Evolutionary conservation across 1,140 invertebrate species (phyloP), one percentile per base, ranked within the genome.

Genomic region (Brachystomella parvula): DNA sequence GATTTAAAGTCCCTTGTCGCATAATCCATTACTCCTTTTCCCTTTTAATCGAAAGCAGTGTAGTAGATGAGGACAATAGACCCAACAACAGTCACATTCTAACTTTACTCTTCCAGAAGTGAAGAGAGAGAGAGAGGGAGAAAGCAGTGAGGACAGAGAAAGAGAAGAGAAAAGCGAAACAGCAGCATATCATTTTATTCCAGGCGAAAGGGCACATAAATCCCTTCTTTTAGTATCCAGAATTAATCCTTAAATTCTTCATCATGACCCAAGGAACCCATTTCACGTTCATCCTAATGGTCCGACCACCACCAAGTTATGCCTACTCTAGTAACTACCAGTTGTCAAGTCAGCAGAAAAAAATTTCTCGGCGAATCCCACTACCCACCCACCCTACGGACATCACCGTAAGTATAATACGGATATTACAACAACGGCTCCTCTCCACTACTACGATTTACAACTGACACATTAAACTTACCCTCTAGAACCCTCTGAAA

Each of bases 181-280:
- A n/a, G n/a, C n/a, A n/a, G 24, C 15, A 53, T 53, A 53, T 53
- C 49, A 53, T 53, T 53, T 53, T 24, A 53, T 53, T 53, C 49
- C 49, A 53, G 49, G 12, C 24, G 15, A 24, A 53, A 53, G 24
- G 49, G 24, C 26, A 31, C 30, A 59, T 59, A 59, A 59, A 59
- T 59, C 30, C 57, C 49, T 24, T 59, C 30, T 32, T 59, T 59
- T 59, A 59, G 24, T 59, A 32, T n/a, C n/a, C 30, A 30, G 57
- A 59, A 59, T 59, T 59, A 59, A 59, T 59, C 57, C 57, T 59
- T 30, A 59, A 31, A 59, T 59, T 59, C 57, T 32, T 59, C 57
- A 24, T 59, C 57, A 53, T 53, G 57, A 59, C 15, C 57, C 30
- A 59, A 59, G 12, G 15, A 53, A 53, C 49, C n/a, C 26, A 59